A percentile compares a stretch with the other conserved stretches of the same genome.
phyloP scores from a whole-genome alignment of 2,888 invertebrate species.

The Acronicta psi region DNA sequence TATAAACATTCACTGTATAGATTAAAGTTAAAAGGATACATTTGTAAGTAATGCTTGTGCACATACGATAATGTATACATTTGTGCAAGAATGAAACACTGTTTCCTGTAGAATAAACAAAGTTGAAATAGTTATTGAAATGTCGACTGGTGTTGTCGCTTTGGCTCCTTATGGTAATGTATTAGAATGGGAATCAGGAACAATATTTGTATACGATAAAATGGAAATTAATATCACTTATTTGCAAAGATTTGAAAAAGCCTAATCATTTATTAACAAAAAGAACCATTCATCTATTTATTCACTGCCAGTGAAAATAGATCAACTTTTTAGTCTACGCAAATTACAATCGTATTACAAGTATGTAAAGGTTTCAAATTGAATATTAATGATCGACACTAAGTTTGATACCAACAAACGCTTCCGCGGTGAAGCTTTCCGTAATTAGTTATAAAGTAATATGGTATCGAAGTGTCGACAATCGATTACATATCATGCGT shows the following conservation, averaged over 20 bases:
- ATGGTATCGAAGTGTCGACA: conserved; percentile 53
- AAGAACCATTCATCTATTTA: conserved; percentile 17
- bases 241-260: conserved; percentile 17
- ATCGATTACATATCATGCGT: conserved; percentile 72
- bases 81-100: conserved; percentile 12
- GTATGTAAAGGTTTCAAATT: conserved; percentile 15
- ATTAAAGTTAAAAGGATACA: conserved; percentile 29
- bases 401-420: conserved; percentile 50
- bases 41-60: neutral
- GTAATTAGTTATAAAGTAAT: conserved; percentile 52
- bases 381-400: conserved; percentile 14
- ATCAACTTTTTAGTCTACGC: neutral
- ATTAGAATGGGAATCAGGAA: conserved; percentile 3
- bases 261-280: conserved; percentile 22
- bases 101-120: conserved; percentile 9
- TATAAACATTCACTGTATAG: conserved; percentile 40
- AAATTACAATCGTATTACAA: conserved; percentile 18
- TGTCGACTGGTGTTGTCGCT: neutral
- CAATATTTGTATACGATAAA: neutral
- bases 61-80: conserved; percentile 9
- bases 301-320: conserved; percentile 29
- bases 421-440: conserved; percentile 69
- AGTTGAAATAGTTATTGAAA: neutral
- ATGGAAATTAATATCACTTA: neutral
- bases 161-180: neutral